Conservation (phyloP, 2,797 vertebrate genomes). For the Fratercula arctica region DNA sequence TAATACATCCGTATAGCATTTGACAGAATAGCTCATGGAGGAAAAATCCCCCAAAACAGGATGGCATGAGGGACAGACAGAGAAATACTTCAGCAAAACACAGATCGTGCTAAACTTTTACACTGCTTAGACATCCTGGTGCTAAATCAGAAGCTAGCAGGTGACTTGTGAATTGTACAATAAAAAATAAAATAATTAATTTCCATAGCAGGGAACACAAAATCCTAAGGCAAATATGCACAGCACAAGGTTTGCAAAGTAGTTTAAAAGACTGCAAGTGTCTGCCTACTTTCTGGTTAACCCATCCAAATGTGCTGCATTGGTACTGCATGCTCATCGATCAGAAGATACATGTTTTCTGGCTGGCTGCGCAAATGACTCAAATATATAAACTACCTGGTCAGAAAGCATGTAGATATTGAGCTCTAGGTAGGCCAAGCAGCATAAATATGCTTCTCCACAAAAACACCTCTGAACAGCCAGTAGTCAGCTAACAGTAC, state of each 20-base stretch:
- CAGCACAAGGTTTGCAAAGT: background rate
- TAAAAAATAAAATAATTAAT: background rate
- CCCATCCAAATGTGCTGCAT: background rate
- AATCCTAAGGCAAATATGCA: background rate
- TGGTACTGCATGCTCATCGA: background rate
- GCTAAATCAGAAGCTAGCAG: background rate
- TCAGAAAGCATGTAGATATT: background rate
- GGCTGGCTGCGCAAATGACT: background rate
- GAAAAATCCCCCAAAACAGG: background rate
- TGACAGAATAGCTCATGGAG: background rate
- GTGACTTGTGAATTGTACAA: background rate
- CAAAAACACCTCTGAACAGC: background rate
- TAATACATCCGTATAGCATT: background rate
- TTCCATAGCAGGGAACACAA: background rate
- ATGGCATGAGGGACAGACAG: background rate
- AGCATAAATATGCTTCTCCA: background rate
- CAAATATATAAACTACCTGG: background rate
- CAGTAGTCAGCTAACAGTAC: background rate
- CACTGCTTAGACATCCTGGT: background rate
- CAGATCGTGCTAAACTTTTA: background rate
- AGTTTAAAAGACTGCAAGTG: background rate
- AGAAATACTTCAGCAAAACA: background rate
- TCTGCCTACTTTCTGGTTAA: background rate
- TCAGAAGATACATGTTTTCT: background rate
- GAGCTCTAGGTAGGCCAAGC: background rate